Conservation (phyloP, 2,888 invertebrate genomes). For the Acleris emargana region DNA sequence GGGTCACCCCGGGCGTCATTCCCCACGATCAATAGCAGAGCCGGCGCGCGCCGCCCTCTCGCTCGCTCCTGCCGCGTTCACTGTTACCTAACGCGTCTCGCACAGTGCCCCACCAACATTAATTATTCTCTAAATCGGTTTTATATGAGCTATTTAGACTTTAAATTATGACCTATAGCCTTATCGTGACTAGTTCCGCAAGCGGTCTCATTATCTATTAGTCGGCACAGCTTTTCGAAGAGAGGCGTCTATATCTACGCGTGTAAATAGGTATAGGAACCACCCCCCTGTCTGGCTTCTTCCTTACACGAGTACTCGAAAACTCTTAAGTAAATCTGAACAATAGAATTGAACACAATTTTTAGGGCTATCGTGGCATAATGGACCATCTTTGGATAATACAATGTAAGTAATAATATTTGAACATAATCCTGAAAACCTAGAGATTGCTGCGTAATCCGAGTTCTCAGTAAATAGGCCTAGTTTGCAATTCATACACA, state of each 20-base stretch:
- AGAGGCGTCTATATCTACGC: slow-evolving; percentile 9
- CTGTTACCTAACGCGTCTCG: slow-evolving; percentile 78
- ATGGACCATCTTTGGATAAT: background rate
- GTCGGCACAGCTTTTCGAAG: slow-evolving; percentile 2
- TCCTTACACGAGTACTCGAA: slow-evolving; percentile 43
- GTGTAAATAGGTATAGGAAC: slow-evolving; percentile 31
- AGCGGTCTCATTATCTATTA: slow-evolving; percentile 14
- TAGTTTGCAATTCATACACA: slow-evolving; percentile 56
- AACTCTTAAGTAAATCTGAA: slow-evolving; percentile 56
- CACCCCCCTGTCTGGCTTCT: slow-evolving; percentile 44
- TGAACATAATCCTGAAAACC: no score
- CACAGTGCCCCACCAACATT: slow-evolving; percentile 73
- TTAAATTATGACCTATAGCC: slow-evolving; percentile 45
- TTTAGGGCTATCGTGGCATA: slow-evolving; percentile 42
- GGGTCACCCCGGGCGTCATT: slow-evolving; percentile 84
- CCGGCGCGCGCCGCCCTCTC: slow-evolving; percentile 76
- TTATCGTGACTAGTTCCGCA: slow-evolving; percentile 36
- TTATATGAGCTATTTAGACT: slow-evolving; percentile 60
- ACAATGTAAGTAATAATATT: background rate
- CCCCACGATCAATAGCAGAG: slow-evolving; percentile 78
- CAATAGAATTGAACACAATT: slow-evolving; percentile 51
- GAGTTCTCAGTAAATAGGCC: slow-evolving; percentile 16
- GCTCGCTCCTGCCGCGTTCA: slow-evolving; percentile 64
- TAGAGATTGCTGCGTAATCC: background rate
- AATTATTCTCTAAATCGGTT: slow-evolving; percentile 72